Percentiles rank a stretch among this genome's conserved stretches.
Evolutionary conservation across 2,113 vertebrate species (phyloP).

Genomic region (Cololabis saira): DNA sequence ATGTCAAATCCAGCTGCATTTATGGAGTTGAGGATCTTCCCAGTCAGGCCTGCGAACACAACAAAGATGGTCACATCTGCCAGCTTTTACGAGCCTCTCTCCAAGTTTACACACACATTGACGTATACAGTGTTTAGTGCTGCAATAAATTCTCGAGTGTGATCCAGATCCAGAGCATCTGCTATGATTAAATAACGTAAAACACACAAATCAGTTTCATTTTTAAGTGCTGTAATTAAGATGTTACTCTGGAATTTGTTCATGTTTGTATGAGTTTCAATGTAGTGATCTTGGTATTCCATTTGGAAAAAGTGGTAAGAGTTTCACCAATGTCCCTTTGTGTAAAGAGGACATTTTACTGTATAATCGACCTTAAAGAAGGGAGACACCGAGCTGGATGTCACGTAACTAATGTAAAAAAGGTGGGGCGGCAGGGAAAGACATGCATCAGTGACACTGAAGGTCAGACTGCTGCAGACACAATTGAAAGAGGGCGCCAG

Average conservation of each 20-base stretch:
- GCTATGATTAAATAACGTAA: neutral
- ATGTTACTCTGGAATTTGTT: too few species aligned
- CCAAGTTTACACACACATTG: constrained; percentile 9
- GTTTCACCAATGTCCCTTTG: constrained; percentile 34
- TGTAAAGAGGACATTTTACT: constrained; percentile 24
- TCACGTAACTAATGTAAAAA: constrained; percentile 14
- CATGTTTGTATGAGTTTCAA: neutral
- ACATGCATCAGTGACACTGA: constrained; percentile 31
- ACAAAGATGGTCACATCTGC: constrained; percentile 10
- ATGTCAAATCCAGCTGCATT: constrained; percentile 88
- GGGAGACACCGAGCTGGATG: constrained; percentile 11
- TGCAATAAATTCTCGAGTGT: constrained; percentile 13
- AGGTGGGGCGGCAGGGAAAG: constrained; percentile 9
- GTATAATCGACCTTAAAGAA: constrained; percentile 21
- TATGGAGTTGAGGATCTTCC: constrained; percentile 91
- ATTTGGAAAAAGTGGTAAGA: constrained; percentile 33
- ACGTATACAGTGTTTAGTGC: constrained; percentile 12
- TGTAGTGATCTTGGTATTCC: constrained; percentile 13
- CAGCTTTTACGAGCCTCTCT: constrained; percentile 12
- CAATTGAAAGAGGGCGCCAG: constrained; percentile 47
- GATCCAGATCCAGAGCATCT: neutral
- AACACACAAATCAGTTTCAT: neutral
- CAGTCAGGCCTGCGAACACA: constrained; percentile 84
- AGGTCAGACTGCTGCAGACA: constrained; percentile 65
- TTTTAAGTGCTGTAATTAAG: neutral